Evolutionary conservation across 2,888 invertebrate species (phyloP).

Genomic region (Calliopum simillimum): DNA sequence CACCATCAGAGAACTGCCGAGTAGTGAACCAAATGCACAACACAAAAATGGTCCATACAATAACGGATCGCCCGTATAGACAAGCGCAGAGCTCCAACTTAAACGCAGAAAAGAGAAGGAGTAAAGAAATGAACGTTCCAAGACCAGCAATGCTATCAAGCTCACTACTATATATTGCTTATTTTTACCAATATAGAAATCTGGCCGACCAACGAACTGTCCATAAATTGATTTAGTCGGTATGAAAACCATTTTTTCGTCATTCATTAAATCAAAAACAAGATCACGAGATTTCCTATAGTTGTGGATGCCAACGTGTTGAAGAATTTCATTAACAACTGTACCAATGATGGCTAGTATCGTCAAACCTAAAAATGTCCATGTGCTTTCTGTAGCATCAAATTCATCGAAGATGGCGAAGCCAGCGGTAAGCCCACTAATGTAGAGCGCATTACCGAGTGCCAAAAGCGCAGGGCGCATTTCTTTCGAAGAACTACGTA

Average conservation of each 20-base stretch:
- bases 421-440: slow-evolving; percentile 52
- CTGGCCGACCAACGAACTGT: slow-evolving; percentile 53
- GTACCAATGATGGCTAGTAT: slow-evolving; percentile 47
- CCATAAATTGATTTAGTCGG: slow-evolving; percentile 51
- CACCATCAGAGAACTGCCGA: slow-evolving; percentile 52
- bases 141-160: slow-evolving; percentile 38
- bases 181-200: slow-evolving; percentile 51
- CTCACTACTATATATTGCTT: slow-evolving; percentile 55
- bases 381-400: slow-evolving; percentile 52
- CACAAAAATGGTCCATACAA: slow-evolving; percentile 51
- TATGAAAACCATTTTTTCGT: slow-evolving; percentile 55
- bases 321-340: slow-evolving; percentile 56
- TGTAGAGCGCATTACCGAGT: slow-evolving; percentile 52
- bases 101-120: slow-evolving; percentile 53
- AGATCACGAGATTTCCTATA: slow-evolving; percentile 57
- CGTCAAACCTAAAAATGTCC: slow-evolving; percentile 51
- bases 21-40: slow-evolving; percentile 51
- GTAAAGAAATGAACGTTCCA: slow-evolving; percentile 53
- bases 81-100: slow-evolving; percentile 54
- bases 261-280: slow-evolving; percentile 59
- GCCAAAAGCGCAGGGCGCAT: slow-evolving; percentile 55
- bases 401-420: slow-evolving; percentile 57
- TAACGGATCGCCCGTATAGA: slow-evolving; percentile 44
- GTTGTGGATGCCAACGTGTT: slow-evolving; percentile 52
- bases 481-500: slow-evolving; percentile 54